Base-by-base conservation (phyloP, 2,888 invertebrate species). In the Spisula subtruncata region DNA sequence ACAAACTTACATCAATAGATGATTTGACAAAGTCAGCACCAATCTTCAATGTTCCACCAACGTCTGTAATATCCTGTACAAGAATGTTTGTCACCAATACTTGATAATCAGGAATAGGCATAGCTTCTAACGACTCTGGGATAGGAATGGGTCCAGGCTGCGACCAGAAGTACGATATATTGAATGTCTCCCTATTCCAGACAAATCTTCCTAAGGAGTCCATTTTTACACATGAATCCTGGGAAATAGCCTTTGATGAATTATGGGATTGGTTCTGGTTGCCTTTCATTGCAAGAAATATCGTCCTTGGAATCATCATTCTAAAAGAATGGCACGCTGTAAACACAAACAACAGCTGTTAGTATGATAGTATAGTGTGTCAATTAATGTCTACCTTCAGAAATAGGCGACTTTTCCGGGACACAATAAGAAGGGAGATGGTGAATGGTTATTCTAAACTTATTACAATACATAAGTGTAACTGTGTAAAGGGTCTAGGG, bases 11-110 rank as follows among this genome's bases (percentile, higher is more conserved):
- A 80, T 79, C 60, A 20, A 84, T 41, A 25, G 79, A 83, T 20
- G 75, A 25, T 41, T 60, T 66, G 12, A 54, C 54, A 10, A 88
- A n/a, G 18, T 29, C 25, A 25, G 83, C 29, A 81, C 60, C 29
- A 14, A 86, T 32, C 71, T 91, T 92, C 12, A 95, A 87, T 8
- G 98, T 98, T 0, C 98, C 98, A 0, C 99, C 99, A 54, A 98
- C 98, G 95, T 98, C 98, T 88, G 97, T 97, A 41, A 98, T 97
- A 88, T 98, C 97, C 60, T 98, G 97, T 18, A 98, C 97, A 87
- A 97, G 97, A 95, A 98, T 98, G 91, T 98, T 97, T 85, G 98
- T 97, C 0, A 98, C 90, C 0, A 95, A 56, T 0, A 93, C 91
- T 18, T 87, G 81, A 51, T 89, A 88, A 81, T 94, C 94, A n/a